Evolutionary conservation across 2,797 vertebrate genomes (phyloP).

Genomic region (Masticophis lateralis): DNA sequence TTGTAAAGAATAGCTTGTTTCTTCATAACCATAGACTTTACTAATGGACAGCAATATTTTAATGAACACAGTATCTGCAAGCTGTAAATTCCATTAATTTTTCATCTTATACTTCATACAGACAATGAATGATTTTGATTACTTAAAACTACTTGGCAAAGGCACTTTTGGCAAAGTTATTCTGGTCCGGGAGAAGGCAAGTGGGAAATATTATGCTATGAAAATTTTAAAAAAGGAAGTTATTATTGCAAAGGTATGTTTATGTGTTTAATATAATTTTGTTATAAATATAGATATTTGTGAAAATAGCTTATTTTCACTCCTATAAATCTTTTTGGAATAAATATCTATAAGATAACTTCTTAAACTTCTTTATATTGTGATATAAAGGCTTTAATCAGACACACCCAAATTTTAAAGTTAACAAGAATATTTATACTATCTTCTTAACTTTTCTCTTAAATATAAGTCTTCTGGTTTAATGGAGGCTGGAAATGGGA

Average conservation of each 20-base stretch:
- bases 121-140: constrained; percentile 99
- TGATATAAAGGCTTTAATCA: not conserved
- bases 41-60: not conserved
- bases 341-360: not conserved
- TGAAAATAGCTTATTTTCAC: constrained; percentile 3
- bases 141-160: constrained; percentile 97
- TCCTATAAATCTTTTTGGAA: not conserved
- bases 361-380: not conserved
- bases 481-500: not conserved
- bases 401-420: not conserved
- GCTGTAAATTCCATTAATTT: constrained; percentile 10
- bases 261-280: constrained; percentile 7
- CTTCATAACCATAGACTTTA: not conserved
- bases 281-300: not conserved
- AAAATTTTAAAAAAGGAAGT: constrained; percentile 99
- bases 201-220: constrained; percentile 98
- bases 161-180: constrained; percentile 98
- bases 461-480: not conserved
- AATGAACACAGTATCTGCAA: constrained; percentile 6
- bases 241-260: constrained; percentile 93
- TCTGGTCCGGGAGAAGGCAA: constrained; percentile 95
- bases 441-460: not conserved
- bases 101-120: constrained; percentile 66
- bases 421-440: not conserved
- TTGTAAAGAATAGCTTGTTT: not conserved